phyloP scores from a whole-genome alignment of 2,888 invertebrate genomes.

The Acanthopleura granulata region DNA sequence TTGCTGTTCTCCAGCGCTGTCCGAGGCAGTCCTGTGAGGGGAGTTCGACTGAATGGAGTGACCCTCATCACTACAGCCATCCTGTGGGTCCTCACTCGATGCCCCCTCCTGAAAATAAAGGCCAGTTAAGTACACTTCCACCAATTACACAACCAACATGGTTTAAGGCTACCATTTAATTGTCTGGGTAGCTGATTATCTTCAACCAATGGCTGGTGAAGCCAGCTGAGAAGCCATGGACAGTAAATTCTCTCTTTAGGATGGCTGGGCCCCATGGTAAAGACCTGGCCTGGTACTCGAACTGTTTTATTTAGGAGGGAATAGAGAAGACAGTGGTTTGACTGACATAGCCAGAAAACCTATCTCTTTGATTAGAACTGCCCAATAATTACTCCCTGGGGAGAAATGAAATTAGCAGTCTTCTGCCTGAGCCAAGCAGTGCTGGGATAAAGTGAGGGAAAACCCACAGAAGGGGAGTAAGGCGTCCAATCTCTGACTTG shows the following conservation, averaged over 20 bases:
- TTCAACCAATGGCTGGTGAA: too few species aligned
- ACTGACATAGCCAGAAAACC: slow-evolving; percentile 12
- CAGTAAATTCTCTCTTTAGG: too few species aligned
- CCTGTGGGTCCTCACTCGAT: too few species aligned
- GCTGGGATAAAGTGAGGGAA: too few species aligned
- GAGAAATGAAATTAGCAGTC: slow-evolving; percentile 17
- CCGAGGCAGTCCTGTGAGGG: not conserved
- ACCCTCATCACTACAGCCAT: not conserved
- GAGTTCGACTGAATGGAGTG: not conserved
- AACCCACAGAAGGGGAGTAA: too few species aligned
- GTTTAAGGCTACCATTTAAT: too few species aligned
- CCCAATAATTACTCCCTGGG: not conserved
- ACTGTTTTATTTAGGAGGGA: not conserved
- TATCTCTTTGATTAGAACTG: not conserved
- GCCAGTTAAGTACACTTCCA: too few species aligned
- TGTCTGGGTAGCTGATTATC: too few species aligned
- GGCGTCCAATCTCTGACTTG: too few species aligned
- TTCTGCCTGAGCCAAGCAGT: not conserved
- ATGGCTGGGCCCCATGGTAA: not conserved
- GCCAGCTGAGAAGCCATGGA: too few species aligned
- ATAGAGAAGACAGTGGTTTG: not conserved
- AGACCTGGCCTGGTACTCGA: not conserved
- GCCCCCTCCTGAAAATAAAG: too few species aligned
- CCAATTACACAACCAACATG: too few species aligned
- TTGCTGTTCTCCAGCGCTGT: not conserved